Base-by-base conservation (phyloP, 2,113 vertebrate genomes). In the Grallaria varia region DNA sequence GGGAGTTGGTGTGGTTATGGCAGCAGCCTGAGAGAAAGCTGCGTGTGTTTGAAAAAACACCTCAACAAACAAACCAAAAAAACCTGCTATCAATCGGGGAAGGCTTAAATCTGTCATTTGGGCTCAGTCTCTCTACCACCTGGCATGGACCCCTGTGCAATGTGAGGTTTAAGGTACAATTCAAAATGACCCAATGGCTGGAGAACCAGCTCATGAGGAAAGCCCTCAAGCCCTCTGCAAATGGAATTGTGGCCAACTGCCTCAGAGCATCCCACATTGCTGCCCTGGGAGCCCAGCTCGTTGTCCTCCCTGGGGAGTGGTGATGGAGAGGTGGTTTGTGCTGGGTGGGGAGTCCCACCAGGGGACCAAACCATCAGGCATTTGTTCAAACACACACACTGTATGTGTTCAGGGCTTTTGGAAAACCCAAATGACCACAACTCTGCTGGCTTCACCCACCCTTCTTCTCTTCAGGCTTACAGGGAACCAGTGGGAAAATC, bases 371-470 rank as follows among this genome's bases (percentile, higher is more conserved):
- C 27, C 1, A 1, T 56, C 4, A 14, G 55, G 30, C 0, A 3
- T 35, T 33, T 56, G 21, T 25, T 68, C 53, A 50, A 67, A 50
- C 10, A 2, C 21, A 2, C 14, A 1, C 1, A 0, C 17, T 0
- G 0, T 11, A 1, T 2, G 14, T 0, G 0, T 13, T 56, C 21
- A 27, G 59, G 63, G 40, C 63, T 84, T 40, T 40, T 0, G 37
- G 37, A 15, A 71, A 82, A 77, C 16, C 31, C 49, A 42, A 63
- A 67, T 5, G 7, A 71, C 10, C 7, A 4, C 30, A 60, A 7
- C 37, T 64, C 59, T 0, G 1, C 25, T 24, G 66, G 28, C 18
- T 62, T 45, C 14, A 17, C 31, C 17, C 4, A 6, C 6, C 6
- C 28, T 25, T 33, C 18, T 56, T 24, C 6, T 33, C 7, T 42